Percentiles rank a stretch among this genome's conserved stretches.
phyloP scores from a whole-genome alignment of 2,888 invertebrate species.

The Caenorhabditis uteleia region DNA sequence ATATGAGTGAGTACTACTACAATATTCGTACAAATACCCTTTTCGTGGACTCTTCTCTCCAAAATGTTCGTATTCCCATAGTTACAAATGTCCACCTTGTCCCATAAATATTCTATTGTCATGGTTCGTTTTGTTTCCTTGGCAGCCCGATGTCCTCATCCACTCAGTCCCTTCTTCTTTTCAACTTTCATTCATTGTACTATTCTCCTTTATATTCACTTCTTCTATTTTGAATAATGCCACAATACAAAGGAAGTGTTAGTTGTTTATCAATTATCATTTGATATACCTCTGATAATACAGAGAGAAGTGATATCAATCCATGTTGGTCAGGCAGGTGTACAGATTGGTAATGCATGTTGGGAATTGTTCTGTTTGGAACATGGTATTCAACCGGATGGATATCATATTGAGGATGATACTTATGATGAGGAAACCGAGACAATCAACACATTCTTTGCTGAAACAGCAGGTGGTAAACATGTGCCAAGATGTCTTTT shows the following conservation, averaged over 20 bases:
- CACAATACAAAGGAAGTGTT: constrained; percentile 40
- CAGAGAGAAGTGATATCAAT: constrained; percentile 53
- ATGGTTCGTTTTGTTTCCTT: too few species aligned
- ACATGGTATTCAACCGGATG: constrained; percentile 73
- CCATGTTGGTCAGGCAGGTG: constrained; percentile 52
- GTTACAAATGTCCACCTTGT: too few species aligned
- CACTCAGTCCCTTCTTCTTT: too few species aligned
- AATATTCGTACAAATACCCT: too few species aligned
- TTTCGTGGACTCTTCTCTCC: too few species aligned
- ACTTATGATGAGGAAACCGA: constrained; percentile 76
- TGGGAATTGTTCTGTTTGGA: constrained; percentile 75
- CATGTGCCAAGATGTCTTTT: constrained; percentile 54
- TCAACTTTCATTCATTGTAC: constrained; percentile 1
- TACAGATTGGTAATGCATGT: constrained; percentile 72
- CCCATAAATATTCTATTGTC: too few species aligned
- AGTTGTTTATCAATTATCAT: constrained; percentile 6
- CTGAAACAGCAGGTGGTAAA: constrained; percentile 82
- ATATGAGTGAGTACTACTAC: too few species aligned
- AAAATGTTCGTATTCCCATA: too few species aligned
- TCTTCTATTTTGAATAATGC: constrained; percentile 13
- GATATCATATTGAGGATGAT: constrained; percentile 49
- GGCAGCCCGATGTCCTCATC: too few species aligned
- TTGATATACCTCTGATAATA: too few species aligned
- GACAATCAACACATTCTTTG: constrained; percentile 83
- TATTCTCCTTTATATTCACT: too few species aligned